Evolutionary conservation across 2,888 invertebrate genomes (phyloP).

Genomic region (Linyphia triangularis): DNA sequence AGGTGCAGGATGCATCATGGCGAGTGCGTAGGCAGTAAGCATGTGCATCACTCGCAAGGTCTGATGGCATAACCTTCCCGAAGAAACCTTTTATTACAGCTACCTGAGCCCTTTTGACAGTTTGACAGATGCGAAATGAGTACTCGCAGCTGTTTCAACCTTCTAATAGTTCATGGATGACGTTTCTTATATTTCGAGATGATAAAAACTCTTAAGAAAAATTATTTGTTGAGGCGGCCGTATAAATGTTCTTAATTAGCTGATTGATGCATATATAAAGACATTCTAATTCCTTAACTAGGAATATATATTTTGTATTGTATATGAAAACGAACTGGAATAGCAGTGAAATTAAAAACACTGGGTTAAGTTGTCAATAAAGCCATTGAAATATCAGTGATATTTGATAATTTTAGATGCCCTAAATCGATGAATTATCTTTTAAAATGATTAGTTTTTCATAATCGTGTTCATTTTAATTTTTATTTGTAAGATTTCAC

Average conservation of each 20-base stretch:
- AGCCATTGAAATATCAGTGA: neutral
- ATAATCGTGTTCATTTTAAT: neutral
- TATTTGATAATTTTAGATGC: neutral
- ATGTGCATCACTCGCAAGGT: slow-evolving; percentile 8
- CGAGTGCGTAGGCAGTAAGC: slow-evolving; percentile 5
- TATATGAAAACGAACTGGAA: too few species aligned
- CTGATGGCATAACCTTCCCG: neutral
- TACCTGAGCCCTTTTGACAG: slow-evolving; percentile 22
- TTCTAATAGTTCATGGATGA: neutral
- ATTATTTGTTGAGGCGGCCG: neutral
- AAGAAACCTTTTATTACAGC: neutral
- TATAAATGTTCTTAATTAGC: neutral
- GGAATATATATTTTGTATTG: neutral
- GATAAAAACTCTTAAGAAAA: neutral
- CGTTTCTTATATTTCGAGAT: neutral
- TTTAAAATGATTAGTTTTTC: neutral
- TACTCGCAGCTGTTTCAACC: slow-evolving; percentile 24
- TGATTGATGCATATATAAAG: neutral
- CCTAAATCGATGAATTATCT: neutral
- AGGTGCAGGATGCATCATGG: slow-evolving; percentile 15
- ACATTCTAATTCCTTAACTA: neutral
- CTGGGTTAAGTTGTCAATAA: too few species aligned
- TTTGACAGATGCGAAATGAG: slow-evolving; percentile 3
- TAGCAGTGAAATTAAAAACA: too few species aligned
- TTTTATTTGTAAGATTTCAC: neutral